Percentiles rank a stretch among this genome's conserved stretches.
These are phyloP conservation scores for Mirza zaza DNA, from an alignment of 2,113 vertebrate genomes.

Conservation along the genomic window DNA sequence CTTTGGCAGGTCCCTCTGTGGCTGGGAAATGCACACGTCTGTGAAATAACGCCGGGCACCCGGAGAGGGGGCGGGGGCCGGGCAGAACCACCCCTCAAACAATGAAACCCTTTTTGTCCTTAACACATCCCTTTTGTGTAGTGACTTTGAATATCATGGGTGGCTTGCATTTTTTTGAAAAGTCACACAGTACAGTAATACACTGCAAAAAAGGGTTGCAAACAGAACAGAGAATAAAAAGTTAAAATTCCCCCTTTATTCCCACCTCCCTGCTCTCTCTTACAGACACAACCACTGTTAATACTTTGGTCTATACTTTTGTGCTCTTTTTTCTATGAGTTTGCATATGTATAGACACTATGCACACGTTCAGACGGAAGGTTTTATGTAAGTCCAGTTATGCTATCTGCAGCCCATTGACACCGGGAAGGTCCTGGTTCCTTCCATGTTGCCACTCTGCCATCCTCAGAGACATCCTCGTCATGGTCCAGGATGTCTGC, in stretches of 20 bases:
- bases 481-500: neutral
- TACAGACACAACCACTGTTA: neutral
- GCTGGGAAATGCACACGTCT: neutral
- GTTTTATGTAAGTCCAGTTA: neutral
- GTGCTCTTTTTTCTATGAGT: neutral
- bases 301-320: neutral
- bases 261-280: neutral
- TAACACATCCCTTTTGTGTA: neutral
- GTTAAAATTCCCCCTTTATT: neutral
- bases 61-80: neutral
- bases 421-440: neutral
- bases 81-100: neutral
- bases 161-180: neutral
- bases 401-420: neutral
- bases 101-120: conserved; percentile 55
- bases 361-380: accelerated
- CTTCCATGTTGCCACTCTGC: neutral
- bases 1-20: neutral
- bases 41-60: neutral
- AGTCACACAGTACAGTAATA: neutral
- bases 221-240: neutral
- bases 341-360: neutral
- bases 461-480: accelerated
- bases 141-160: neutral
- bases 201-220: neutral